Evolutionary conservation across 2,113 vertebrate species (phyloP).

Genomic region (Sardina pilchardus): DNA sequence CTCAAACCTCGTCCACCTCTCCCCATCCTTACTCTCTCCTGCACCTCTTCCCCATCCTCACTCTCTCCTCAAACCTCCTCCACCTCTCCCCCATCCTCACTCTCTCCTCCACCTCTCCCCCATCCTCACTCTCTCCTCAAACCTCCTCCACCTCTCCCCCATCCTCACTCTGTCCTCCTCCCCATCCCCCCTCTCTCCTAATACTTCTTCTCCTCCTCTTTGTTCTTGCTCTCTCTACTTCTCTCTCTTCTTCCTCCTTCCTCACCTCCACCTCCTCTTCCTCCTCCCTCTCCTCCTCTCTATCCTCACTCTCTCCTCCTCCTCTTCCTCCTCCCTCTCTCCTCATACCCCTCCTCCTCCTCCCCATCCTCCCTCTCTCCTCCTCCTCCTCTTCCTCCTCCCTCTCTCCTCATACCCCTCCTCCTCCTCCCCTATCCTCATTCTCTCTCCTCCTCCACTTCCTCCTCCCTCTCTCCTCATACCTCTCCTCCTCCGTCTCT

Average conservation of each 20-base stretch:
- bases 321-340: too few species aligned
- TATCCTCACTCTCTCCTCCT: background rate
- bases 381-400: background rate
- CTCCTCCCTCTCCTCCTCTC: background rate
- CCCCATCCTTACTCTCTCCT: background rate
- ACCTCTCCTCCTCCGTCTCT: background rate
- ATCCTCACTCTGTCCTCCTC: too few species aligned
- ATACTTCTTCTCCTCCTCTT: background rate
- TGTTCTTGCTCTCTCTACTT: background rate
- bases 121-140: background rate
- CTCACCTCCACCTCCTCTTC: background rate
- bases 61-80: background rate
- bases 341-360: background rate
- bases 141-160: background rate
- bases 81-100: background rate
- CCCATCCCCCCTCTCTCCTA: background rate
- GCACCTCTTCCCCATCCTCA: background rate
- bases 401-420: background rate
- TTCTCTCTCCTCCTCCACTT: background rate
- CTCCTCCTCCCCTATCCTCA: slow-evolving; percentile 2
- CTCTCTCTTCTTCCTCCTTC: too few species aligned
- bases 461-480: background rate
- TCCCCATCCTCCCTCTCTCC: background rate
- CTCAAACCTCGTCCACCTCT: background rate
- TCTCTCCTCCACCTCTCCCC: background rate